These are phyloP conservation scores for Caenorhabditis briggsae DNA, from an alignment of 1,140 invertebrate species.

Conservation along the genomic window DNA sequence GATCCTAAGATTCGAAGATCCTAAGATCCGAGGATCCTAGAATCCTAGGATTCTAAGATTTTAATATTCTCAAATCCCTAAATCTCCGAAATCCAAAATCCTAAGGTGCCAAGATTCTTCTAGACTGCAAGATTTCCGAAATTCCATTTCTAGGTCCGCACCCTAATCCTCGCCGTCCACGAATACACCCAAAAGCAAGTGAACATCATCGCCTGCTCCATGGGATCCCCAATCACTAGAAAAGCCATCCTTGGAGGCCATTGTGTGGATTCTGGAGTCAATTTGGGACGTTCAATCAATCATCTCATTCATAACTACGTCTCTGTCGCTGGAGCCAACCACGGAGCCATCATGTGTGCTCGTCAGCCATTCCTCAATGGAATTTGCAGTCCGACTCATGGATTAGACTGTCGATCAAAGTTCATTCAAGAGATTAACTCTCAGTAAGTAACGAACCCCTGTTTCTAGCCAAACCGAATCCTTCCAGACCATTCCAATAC, in stretches of 20 bases:
- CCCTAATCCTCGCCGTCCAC: slow-evolving; percentile 68
- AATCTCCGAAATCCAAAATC: neutral
- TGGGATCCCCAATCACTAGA: slow-evolving; percentile 76
- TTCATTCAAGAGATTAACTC: slow-evolving; percentile 67
- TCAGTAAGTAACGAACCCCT: neutral
- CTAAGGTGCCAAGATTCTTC: neutral
- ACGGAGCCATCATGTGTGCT: slow-evolving; percentile 63
- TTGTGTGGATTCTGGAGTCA: slow-evolving; percentile 67
- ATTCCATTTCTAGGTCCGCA: slow-evolving; percentile 4
- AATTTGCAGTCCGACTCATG: slow-evolving; percentile 52
- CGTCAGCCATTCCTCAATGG: slow-evolving; percentile 66
- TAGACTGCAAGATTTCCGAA: neutral
- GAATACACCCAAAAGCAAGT: slow-evolving; percentile 73
- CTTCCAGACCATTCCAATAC: slow-evolving; percentile 54
- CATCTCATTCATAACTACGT: slow-evolving; percentile 68
- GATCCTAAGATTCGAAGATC: no score
- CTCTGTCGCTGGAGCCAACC: slow-evolving; percentile 65
- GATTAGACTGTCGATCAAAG: slow-evolving; percentile 65
- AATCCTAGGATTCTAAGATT: no score
- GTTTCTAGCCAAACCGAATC: neutral
- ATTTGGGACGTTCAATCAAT: slow-evolving; percentile 61
- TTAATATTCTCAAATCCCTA: no score
- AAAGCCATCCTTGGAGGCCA: slow-evolving; percentile 70
- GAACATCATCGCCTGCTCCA: slow-evolving; percentile 76
- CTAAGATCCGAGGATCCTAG: no score